Conservation (phyloP, 2,888 invertebrate genomes). For the Invenusta paracnida region DNA sequence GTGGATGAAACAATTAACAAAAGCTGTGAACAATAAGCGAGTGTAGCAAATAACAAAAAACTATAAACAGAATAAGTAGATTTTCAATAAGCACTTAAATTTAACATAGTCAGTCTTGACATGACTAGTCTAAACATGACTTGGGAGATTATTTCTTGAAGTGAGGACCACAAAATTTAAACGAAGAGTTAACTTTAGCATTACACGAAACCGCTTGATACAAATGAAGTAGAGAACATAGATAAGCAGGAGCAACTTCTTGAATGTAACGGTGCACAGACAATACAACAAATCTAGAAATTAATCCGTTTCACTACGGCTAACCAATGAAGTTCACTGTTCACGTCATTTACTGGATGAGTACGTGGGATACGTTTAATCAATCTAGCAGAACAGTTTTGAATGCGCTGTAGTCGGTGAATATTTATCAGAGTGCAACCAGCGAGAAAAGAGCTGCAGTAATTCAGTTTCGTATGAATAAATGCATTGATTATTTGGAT, state of each 20-base stretch:
- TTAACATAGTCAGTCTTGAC: neutral
- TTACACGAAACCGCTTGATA: neutral
- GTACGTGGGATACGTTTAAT: neutral
- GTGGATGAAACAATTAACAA: neutral
- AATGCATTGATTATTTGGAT: neutral
- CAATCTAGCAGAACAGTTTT: neutral
- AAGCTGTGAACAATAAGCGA: neutral
- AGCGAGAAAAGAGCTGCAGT: too few species aligned
- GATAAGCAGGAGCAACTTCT: neutral
- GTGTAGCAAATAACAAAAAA: neutral
- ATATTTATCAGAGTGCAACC: too few species aligned
- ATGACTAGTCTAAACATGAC: neutral
- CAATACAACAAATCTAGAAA: neutral
- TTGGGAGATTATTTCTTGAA: neutral
- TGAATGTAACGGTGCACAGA: neutral
- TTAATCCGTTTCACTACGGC: neutral
- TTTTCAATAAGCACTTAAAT: neutral
- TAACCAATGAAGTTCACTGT: neutral
- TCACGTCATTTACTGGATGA: neutral
- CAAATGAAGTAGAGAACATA: neutral
- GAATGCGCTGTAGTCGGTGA: neutral
- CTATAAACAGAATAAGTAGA: neutral
- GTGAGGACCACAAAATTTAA: neutral
- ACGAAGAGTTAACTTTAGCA: too few species aligned
- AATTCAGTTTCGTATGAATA: too few species aligned